Percentiles rank a stretch among this genome's conserved stretches.
Conservation (phyloP, 1,140 invertebrate genomes). For the Macrobrachium nipponense region DNA sequence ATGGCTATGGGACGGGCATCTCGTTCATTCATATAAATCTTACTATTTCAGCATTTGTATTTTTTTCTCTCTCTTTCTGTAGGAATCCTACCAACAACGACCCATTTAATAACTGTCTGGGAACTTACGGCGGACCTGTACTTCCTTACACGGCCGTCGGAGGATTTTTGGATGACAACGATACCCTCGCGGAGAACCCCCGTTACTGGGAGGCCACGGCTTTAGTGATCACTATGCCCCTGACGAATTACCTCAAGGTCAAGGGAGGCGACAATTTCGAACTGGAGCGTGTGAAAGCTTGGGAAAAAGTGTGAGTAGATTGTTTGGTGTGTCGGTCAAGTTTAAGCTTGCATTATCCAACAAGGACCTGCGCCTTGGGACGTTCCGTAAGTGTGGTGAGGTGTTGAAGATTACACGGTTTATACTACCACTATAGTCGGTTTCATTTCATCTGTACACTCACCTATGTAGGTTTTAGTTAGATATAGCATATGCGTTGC, state of each 20-base stretch:
- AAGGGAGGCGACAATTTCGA: slow-evolving; percentile 73
- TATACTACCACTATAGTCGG: no score
- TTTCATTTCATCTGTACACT: no score
- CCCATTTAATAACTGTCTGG: slow-evolving; percentile 77
- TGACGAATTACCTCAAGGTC: slow-evolving; percentile 81
- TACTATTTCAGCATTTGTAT: not conserved
- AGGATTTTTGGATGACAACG: slow-evolving; percentile 80
- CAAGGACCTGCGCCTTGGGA: not conserved
- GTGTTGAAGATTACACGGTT: no score
- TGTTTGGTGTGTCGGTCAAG: not conserved
- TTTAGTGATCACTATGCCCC: slow-evolving; percentile 88
- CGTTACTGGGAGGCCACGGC: slow-evolving; percentile 84
- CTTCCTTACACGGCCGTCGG: slow-evolving; percentile 92
- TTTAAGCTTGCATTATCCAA: no score
- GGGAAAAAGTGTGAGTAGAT: slow-evolving; percentile 84
- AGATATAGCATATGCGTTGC: no score
- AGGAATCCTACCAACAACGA: slow-evolving; percentile 70
- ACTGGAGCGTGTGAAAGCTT: slow-evolving; percentile 82
- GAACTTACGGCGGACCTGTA: slow-evolving; percentile 88
- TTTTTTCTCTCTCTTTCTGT: slow-evolving; percentile 74
- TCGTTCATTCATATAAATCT: not conserved
- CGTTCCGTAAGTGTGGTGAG: not conserved
- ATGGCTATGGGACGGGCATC: not conserved
- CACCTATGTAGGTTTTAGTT: no score
- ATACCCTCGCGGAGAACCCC: slow-evolving; percentile 60